A percentile compares a stretch with the other conserved stretches of the same genome.
Evolutionary conservation across 2,113 vertebrate genomes (phyloP).

Genomic region (Emydocephalus ijimae): DNA sequence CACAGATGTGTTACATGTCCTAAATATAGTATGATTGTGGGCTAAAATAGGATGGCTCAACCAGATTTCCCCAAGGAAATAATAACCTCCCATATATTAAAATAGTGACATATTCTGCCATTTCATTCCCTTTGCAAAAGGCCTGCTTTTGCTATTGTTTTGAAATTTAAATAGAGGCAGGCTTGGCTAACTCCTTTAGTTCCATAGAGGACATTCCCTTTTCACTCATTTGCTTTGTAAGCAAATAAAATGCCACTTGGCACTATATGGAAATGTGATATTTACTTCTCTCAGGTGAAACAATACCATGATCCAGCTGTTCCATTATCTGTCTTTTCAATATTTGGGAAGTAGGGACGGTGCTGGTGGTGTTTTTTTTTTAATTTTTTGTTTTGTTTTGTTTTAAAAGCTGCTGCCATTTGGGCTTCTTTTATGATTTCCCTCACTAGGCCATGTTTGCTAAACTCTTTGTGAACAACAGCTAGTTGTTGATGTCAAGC

Average conservation of each 20-base stretch:
- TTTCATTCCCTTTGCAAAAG: not conserved
- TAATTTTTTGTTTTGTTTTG: not conserved
- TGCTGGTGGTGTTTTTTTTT: not conserved
- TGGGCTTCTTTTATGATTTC: not conserved
- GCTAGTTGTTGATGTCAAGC: not conserved
- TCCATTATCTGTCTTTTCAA: accelerated
- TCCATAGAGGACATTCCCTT: accelerated
- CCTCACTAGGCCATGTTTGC: not conserved
- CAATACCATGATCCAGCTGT: accelerated
- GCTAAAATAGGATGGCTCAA: not conserved
- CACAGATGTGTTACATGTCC: accelerated
- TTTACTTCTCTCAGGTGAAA: not conserved
- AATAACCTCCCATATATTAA: not conserved
- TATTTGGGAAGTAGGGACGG: not conserved
- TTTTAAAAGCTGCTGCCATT: not conserved
- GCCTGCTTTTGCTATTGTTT: not conserved
- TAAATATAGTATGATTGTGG: not conserved
- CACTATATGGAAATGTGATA: not conserved
- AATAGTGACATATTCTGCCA: slow-evolving; percentile 1
- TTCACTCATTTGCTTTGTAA: not conserved
- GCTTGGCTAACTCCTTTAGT: not conserved
- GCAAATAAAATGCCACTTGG: not conserved
- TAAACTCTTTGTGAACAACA: not conserved
- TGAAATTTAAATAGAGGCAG: not conserved
- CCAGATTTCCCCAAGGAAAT: not conserved